Base-by-base conservation (phyloP, 2,888 invertebrate species). In the Phengaris alcon region DNA sequence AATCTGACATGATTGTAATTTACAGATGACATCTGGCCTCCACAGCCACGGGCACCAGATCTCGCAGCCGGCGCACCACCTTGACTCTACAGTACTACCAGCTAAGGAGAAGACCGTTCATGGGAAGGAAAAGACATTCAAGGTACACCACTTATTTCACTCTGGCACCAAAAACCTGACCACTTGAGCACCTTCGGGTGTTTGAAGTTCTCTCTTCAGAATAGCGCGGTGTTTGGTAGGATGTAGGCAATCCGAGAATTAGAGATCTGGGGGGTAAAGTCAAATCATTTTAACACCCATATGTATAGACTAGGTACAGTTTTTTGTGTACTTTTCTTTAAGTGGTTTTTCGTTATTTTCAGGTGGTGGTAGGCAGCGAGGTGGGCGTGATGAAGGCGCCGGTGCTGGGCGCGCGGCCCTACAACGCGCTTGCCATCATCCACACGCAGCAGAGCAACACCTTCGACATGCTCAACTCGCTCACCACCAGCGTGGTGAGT, bases 381-480 rank as follows among this genome's bases (percentile, higher is more conserved):
- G 91, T 91, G 77, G 90, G 90, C 73, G 91, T 92, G 78, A 87
- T 93, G 88, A 92, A 92, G 85, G 82, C 88, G 35, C 90, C 90
- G 69, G 90, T 90, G 83, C 86, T 92, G 76, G 92, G 90, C 68
- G 84, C 90, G 73, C 85, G 91, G 81, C 92, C 92, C 8, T 93
- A 92, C 88, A 93, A 92, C 80, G 93, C 93, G 76, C 89, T 94
- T 70, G 93, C 93, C 79, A 93, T 93, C 86, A 94, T 94, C 69
- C 91, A 93, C 88, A 94, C 94, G 77, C 93, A 93, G 84, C 93
- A 93, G 85, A 92, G 89, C 88, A 93, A 87, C 85, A 93, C 92
- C 79, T 93, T 93, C 82, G 94, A 93, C 76, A 93, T 94, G 92
- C 93, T 94, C 81, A 93, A 93, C 85, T 92, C 93, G 12, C 88